A percentile compares a stretch with the other conserved stretches of the same genome.
Evolutionary conservation across 2,113 vertebrate genomes (phyloP).

Genomic region (Marmota monax): DNA sequence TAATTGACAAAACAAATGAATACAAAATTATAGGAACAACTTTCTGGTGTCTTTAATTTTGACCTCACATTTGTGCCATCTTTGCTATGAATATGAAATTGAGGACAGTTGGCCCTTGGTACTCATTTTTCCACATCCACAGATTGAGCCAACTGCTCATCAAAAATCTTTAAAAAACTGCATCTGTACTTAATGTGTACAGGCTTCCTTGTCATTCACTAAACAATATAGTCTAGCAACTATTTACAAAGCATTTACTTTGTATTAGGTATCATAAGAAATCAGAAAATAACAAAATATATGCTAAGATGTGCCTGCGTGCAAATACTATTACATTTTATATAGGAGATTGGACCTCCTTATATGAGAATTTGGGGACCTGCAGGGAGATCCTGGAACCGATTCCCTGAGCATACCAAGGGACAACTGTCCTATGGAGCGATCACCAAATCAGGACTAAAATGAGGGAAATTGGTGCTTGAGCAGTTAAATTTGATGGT

Average conservation of each 20-base stretch:
- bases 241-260: not conserved
- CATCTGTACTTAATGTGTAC: not conserved
- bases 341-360: too few species aligned
- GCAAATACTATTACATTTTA: not conserved
- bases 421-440: fast-evolving
- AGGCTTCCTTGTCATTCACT: not conserved
- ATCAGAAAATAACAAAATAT: not conserved
- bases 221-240: not conserved
- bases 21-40: not conserved
- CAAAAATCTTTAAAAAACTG: not conserved
- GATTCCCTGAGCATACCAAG: not conserved
- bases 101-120: not conserved
- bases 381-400: not conserved
- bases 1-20: not conserved
- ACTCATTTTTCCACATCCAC: not conserved
- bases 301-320: too few species aligned
- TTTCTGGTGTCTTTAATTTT: not conserved
- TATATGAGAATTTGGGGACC: not conserved
- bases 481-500: not conserved
- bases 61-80: not conserved
- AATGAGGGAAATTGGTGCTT: not conserved
- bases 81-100: not conserved
- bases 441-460: not conserved
- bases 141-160: not conserved
- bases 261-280: not conserved